Evolutionary conservation across 2,113 vertebrate genomes (phyloP), one percentile per base, ranked within the genome.

Genomic region (Protobothrops mucrosquamatus): DNA sequence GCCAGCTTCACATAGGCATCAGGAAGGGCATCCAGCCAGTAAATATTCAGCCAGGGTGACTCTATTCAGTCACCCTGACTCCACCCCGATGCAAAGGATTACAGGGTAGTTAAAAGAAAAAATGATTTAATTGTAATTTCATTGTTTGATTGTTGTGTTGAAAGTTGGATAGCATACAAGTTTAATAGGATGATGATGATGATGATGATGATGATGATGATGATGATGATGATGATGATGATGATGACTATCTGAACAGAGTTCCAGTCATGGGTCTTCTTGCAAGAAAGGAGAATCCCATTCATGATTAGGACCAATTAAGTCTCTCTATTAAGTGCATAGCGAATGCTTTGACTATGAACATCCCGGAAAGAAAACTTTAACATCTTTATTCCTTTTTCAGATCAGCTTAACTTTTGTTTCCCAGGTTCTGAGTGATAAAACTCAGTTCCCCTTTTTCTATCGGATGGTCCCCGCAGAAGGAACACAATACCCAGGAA

Each of bases 391-490:
- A 26, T 39, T 23, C 22, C 90, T n/a, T 54, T 34, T 6, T 43
- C 20, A 94, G 90, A 24, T 91, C 48, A 91, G 90, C 8, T 91
- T 23, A 56, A 81, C 69, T 39, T 64, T 26, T 85, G 57, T 39
- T n/a, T 26, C 15, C 61, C 57, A 90, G 0, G n/a, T 43, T 55
- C 34, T 91, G 3, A 15, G 12, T 11, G 69, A 85, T 56, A 91
- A 56, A 55, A 85, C 6, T 0, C 90, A 18, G 22, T 85, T 91
- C 12, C 90, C 90, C 43, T 91, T 91, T 85, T 34, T 85, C 34
- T 91, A 91, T 4, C 48, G 61, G 20, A 91, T 54, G 10, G 10
- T 34, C n/a, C 89, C 89, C 0, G n/a, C 48, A n/a, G 89, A 91
- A 91, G 90, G 4, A 14, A n/a, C 8, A 20, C 92, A 93, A n/a